These are phyloP conservation scores for Oreotrochilus melanogaster DNA, from an alignment of 2,113 vertebrate genomes.

Conservation along the genomic window DNA sequence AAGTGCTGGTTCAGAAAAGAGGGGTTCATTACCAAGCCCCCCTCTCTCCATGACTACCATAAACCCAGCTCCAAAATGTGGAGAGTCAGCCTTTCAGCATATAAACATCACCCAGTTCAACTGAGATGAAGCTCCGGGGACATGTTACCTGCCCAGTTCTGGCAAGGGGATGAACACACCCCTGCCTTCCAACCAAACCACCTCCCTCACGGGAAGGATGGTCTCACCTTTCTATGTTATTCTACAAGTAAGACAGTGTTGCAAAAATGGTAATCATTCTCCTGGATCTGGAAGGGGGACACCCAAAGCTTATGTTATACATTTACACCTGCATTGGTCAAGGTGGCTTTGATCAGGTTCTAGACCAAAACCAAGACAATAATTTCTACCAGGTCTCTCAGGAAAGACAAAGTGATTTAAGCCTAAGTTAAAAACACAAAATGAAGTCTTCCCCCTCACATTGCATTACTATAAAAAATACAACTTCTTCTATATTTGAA, in stretches of 20 bases:
- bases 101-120: not conserved
- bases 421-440: slow-evolving; percentile 2
- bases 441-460: not conserved
- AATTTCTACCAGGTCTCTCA: not conserved
- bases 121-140: not conserved
- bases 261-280: not conserved
- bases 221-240: not conserved
- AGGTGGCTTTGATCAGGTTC: not conserved
- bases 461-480: slow-evolving; percentile 65
- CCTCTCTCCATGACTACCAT: not conserved
- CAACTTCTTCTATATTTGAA: slow-evolving; percentile 29
- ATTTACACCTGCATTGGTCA: not conserved
- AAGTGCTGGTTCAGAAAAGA: not conserved
- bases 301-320: not conserved
- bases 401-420: slow-evolving; percentile 21
- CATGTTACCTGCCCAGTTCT: not conserved
- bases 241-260: not conserved
- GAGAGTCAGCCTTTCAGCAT: fast-evolving
- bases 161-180: not conserved
- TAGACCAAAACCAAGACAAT: not conserved
- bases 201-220: not conserved
- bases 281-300: not conserved
- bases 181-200: not conserved
- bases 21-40: not conserved
- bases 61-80: not conserved